Percentiles rank a stretch among this genome's conserved stretches.
phyloP scores from a whole-genome alignment of 2,113 vertebrate species.

The Dicaeum eximium region DNA sequence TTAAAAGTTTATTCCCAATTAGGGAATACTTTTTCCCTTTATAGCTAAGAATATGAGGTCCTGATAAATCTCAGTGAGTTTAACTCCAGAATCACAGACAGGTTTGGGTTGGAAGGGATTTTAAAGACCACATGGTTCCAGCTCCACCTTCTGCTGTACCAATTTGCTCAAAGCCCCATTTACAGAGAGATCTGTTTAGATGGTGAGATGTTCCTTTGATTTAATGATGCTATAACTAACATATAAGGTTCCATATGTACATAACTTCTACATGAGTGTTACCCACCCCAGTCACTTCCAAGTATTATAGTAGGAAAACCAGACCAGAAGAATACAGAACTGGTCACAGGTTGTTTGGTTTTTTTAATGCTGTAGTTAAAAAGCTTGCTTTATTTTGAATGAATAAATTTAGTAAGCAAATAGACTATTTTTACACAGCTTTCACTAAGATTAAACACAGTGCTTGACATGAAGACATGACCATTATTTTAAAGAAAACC shows the following conservation, averaged over 20 bases:
- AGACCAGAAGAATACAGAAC: neutral
- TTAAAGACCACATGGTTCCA: neutral
- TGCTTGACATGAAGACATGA: fast-evolving
- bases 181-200: neutral
- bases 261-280: neutral
- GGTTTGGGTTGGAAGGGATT: neutral
- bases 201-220: neutral
- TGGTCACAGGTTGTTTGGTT: neutral
- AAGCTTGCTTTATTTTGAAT: neutral
- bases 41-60: neutral
- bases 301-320: neutral
- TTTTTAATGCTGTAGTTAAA: neutral
- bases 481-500: neutral
- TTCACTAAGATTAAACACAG: neutral
- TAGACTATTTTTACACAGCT: neutral
- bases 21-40: neutral
- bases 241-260: neutral
- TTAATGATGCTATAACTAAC: neutral
- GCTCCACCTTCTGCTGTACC: neutral
- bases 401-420: neutral
- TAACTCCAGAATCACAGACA: neutral
- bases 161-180: neutral
- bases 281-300: neutral
- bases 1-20: neutral
- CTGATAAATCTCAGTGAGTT: neutral